Base-by-base conservation (phyloP, 2,113 vertebrate genomes). In the Furnarius figulus region DNA sequence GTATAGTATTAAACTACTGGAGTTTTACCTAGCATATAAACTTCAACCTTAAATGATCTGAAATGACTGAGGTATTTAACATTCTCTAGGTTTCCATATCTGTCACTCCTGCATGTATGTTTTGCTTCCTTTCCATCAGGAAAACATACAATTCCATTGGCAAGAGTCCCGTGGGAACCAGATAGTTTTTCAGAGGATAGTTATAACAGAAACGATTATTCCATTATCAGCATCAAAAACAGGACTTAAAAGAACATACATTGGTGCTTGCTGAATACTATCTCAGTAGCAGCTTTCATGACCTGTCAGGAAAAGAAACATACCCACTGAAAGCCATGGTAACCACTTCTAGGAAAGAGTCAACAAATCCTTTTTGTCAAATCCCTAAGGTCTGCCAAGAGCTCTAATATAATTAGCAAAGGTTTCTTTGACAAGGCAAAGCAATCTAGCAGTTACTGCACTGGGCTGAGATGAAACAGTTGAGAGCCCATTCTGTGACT, bases 321-420 rank as follows among this genome's bases (percentile, higher is more conserved):
- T 90, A 84, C 55, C 47, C 46, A 67, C 59, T 42, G 14, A 95
- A 93, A 95, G 30, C 70, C 47, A 84, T 50, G 33, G 80, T 67
- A 97, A 95, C 56, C 53, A 74, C 73, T 96, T 89, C 50, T 86
- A 92, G 75, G 55, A 77, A 77, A 90, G 21, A 90, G 44, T 90
- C 72, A 95, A 95, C 79, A 95, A 95, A 92, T 71, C 66, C 71
- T 91, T 72, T 65, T 40, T 83, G 70, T 91, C 87, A 82, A 93
- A 83, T 31, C 50, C 65, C 27, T 86, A 55, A 93, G 92, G 80
- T 50, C 83, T 86, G 72, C 55, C 79, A 95, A 86, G 49, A 89
- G 23, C 71, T 61, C 58, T 73, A 76, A 93, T 8, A 35, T 56
- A 93, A 89, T 89, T 65, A 93, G 81, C 49, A 87, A 72, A 50